Percentiles rank a stretch among this genome's conserved stretches.
phyloP scores from a whole-genome alignment of 2,797 vertebrate genomes.

The Lepus oiostolus region DNA sequence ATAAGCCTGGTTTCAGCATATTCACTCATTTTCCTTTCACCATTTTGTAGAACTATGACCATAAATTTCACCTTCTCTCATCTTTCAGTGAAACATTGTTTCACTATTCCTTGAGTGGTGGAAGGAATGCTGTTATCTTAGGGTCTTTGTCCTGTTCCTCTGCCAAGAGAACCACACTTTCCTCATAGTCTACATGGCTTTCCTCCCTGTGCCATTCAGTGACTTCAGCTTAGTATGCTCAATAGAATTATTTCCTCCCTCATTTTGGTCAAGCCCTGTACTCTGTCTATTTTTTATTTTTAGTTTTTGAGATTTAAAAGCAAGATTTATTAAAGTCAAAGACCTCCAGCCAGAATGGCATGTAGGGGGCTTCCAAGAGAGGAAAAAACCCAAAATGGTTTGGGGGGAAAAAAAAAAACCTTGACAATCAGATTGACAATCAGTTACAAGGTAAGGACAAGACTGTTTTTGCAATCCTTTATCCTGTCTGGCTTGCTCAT shows the following conservation, averaged over 20 bases:
- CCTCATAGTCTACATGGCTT: neutral
- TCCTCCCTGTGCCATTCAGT: neutral
- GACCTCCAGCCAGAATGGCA: no score
- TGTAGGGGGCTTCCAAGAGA: no score
- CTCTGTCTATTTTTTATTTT: no score
- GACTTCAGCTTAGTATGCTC: neutral
- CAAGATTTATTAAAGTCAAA: no score
- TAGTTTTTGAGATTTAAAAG: no score
- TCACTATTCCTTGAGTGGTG: neutral
- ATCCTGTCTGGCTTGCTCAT: no score
- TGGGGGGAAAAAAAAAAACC: no score
- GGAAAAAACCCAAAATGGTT: no score
- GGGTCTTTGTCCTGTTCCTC: conserved; percentile 10
- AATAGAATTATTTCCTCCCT: neutral
- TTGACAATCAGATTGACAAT: no score
- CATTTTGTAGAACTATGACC: neutral
- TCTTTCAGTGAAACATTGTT: conserved; percentile 19
- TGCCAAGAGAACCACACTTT: neutral
- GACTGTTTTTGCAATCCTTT: no score
- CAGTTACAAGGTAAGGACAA: no score
- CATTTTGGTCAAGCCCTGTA: neutral
- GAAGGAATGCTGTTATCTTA: neutral
- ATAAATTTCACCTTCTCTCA: neutral
- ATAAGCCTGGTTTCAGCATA: neutral
- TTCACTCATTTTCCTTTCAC: neutral